phyloP scores from a whole-genome alignment of 2,113 vertebrate genomes.

The Protobothrops flavoviridis region DNA sequence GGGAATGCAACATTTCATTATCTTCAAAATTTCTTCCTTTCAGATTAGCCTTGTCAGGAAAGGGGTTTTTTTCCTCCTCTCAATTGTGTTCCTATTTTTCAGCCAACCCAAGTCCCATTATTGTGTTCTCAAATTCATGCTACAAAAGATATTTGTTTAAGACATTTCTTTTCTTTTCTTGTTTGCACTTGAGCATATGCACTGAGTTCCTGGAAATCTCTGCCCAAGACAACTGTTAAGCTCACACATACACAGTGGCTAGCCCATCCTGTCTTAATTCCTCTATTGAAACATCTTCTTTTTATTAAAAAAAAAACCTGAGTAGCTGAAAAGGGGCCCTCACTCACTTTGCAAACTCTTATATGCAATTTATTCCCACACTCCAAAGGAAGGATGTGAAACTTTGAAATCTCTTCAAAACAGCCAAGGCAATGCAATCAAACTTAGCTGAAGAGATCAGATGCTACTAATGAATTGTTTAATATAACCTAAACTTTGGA shows the following conservation, averaged over 20 bases:
- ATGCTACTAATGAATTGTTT: slow-evolving; percentile 47
- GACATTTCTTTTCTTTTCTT: slow-evolving; percentile 61
- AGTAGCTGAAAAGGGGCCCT: slow-evolving; percentile 59
- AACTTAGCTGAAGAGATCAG: slow-evolving; percentile 51
- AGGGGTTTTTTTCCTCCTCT: slow-evolving; percentile 26
- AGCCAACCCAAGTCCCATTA: slow-evolving; percentile 53
- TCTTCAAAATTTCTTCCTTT: slow-evolving; percentile 50
- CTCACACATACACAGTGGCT: slow-evolving; percentile 55
- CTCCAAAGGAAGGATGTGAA: slow-evolving; percentile 65
- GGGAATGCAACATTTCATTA: slow-evolving; percentile 59
- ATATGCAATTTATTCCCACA: slow-evolving; percentile 59
- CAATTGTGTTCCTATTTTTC: slow-evolving; percentile 52
- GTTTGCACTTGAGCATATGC: slow-evolving; percentile 45
- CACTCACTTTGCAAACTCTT: slow-evolving; percentile 63
- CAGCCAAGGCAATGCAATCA: slow-evolving; percentile 52
- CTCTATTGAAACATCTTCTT: slow-evolving; percentile 55
- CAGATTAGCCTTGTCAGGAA: slow-evolving; percentile 58
- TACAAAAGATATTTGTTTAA: slow-evolving; percentile 62
- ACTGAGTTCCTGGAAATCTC: slow-evolving; percentile 59
- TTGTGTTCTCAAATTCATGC: slow-evolving; percentile 59
- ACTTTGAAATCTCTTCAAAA: slow-evolving; percentile 64
- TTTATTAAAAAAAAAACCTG: slow-evolving; percentile 6
- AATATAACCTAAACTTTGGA: slow-evolving; percentile 35
- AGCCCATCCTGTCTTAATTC: slow-evolving; percentile 55
- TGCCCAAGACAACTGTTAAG: slow-evolving; percentile 62